A percentile compares a stretch with the other conserved stretches of the same genome.
Conservation (phyloP, 2,113 vertebrate genomes). For the Turdus rufiventris region DNA sequence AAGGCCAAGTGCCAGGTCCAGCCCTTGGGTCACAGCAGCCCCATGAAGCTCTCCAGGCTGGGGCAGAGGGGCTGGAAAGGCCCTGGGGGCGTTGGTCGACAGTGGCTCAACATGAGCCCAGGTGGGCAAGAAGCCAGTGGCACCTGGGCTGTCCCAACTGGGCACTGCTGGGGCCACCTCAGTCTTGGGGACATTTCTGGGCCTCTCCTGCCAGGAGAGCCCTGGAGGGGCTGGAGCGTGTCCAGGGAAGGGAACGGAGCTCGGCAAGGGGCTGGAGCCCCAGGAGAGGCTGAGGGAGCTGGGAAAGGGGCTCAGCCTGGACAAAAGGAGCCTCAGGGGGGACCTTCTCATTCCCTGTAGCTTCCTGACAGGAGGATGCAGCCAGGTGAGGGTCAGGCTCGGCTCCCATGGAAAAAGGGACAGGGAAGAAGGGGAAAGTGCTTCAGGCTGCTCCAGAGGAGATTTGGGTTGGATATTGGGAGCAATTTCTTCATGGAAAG, state of each 20-base stretch:
- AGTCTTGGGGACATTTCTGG: neutral
- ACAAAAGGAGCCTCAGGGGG: neutral
- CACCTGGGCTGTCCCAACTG: neutral
- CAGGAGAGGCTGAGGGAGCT: neutral
- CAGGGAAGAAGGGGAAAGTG: too few species aligned
- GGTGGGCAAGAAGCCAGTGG: neutral
- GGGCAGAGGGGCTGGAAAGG: neutral
- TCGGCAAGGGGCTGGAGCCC: neutral
- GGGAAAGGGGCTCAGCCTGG: neutral
- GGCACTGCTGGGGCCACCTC: neutral
- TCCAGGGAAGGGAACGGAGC: too few species aligned
- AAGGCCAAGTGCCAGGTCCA: neutral
- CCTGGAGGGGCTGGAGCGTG: too few species aligned
- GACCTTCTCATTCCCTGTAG: fast-evolving
- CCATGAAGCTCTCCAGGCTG: neutral
- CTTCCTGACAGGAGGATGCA: neutral
- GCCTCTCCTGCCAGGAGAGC: neutral
- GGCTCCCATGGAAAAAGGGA: neutral
- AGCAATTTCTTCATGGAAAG: neutral
- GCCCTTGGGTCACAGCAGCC: neutral
- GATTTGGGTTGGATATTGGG: neutral
- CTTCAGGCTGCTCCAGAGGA: neutral
- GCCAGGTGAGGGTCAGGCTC: neutral
- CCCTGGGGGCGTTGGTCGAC: fast-evolving
- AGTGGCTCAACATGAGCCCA: neutral